Conservation (phyloP, 2,113 vertebrate species). For the Callocephalon fimbriatum region DNA sequence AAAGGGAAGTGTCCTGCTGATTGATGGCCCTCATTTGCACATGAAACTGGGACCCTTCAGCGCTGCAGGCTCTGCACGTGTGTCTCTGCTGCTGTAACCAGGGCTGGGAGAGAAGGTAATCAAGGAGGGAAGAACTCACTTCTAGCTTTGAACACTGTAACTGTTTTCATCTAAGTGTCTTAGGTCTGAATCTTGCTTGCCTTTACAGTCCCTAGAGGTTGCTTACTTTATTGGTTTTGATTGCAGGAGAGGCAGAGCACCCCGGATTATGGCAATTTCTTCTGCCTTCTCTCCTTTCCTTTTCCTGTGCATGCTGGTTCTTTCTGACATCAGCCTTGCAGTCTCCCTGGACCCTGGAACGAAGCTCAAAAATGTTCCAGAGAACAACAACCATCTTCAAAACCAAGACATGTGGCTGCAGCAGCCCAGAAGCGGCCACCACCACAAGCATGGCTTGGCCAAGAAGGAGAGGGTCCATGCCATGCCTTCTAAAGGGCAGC, state of each 20-base stretch:
- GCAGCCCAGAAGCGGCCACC: slow-evolving; percentile 54
- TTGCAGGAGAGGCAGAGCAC: slow-evolving; percentile 43
- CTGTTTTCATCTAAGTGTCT: neutral
- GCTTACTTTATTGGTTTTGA: neutral
- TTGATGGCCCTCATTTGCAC: slow-evolving; percentile 73
- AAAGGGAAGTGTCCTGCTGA: slow-evolving; percentile 51
- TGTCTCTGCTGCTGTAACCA: slow-evolving; percentile 35
- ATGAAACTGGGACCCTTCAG: slow-evolving; percentile 51
- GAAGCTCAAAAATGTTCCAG: slow-evolving; percentile 45
- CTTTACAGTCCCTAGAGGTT: neutral
- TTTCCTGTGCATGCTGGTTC: slow-evolving; percentile 32
- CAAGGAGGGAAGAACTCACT: neutral
- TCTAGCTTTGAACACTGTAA: neutral
- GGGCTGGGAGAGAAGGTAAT: neutral
- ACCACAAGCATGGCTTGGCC: slow-evolving; percentile 64
- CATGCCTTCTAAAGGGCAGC: slow-evolving; percentile 38
- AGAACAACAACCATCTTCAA: slow-evolving; percentile 73
- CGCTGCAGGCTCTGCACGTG: slow-evolving; percentile 23
- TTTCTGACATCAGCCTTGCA: slow-evolving; percentile 18
- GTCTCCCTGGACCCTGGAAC: slow-evolving; percentile 52
- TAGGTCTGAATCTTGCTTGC: neutral
- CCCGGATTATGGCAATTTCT: slow-evolving; percentile 53
- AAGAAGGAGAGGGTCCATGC: slow-evolving; percentile 66
- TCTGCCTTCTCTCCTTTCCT: neutral
- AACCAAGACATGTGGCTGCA: slow-evolving; percentile 69